Base-by-base conservation (phyloP, 2,797 vertebrate species). In the Cuculus canorus region DNA sequence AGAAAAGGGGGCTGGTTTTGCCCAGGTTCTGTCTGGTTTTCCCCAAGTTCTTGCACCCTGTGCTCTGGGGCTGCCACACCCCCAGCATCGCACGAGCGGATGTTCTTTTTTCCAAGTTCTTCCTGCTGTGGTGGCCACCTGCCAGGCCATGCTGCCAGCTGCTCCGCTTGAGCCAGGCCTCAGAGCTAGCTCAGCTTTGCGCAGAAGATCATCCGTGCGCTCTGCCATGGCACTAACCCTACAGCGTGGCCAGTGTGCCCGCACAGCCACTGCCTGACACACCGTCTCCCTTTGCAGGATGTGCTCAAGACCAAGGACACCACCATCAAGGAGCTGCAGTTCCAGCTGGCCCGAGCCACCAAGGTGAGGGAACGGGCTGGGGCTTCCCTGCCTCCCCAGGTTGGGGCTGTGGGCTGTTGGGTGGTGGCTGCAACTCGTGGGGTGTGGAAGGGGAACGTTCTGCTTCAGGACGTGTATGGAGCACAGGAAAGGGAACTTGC, bases 241-340 rank as follows among this genome's bases (percentile, higher is more conserved):
- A 1, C 0, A 2, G 60, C 76, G 18, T 0, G 1, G 87, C 81
- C 45, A 2, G 21, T 1, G 1, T 12, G 47, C 48, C 70, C 17
- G n/a, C 59, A 63, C 56, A 56, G n/a, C 2, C 3, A 0, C 32
- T 10, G 39, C 53, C 69, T 84, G 37, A 84, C n/a, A n/a, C n/a
- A n/a, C n/a, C n/a, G n/a, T n/a, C n/a, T n/a, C n/a, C n/a, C n/a
- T n/a, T n/a, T n/a, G n/a, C n/a, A n/a, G n/a, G n/a, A n/a, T n/a
- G n/a, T n/a, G n/a, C n/a, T n/a, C n/a, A n/a, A n/a, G n/a, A n/a
- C n/a, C n/a, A n/a, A n/a, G n/a, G n/a, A n/a, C n/a, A n/a, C n/a
- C n/a, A n/a, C n/a, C n/a, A n/a, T n/a, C n/a, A n/a, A n/a, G n/a
- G n/a, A n/a, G n/a, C n/a, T n/a, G n/a, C n/a, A n/a, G n/a, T n/a